Percentiles rank a stretch among this genome's conserved stretches.
Conservation (phyloP, 2,113 vertebrate genomes). For the Chaenogobius annularis region DNA sequence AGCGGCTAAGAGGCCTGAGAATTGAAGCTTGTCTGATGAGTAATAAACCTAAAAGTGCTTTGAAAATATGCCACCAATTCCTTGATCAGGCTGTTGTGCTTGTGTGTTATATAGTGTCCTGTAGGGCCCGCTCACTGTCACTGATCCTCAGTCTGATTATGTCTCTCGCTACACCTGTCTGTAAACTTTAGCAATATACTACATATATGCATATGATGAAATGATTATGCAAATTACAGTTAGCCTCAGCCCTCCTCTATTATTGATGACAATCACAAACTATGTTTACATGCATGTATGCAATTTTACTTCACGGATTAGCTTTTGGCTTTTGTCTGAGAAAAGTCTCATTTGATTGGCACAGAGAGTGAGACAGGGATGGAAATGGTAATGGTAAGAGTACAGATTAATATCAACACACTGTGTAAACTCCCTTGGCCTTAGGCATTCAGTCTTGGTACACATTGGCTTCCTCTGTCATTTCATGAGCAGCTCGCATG, state of each 20-base stretch:
- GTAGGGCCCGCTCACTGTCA: constrained; percentile 7
- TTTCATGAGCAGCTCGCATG: constrained; percentile 73
- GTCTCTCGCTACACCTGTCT: background rate
- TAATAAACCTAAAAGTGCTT: constrained; percentile 56
- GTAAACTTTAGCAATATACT: background rate
- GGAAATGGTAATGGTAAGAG: constrained; percentile 7
- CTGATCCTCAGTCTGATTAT: constrained; percentile 28
- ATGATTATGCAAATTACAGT: background rate
- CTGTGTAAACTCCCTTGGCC: constrained; percentile 80
- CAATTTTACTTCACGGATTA: background rate
- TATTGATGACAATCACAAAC: background rate
- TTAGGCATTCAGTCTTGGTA: constrained; percentile 62
- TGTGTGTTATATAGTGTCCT: constrained; percentile 23
- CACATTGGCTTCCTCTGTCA: constrained; percentile 76
- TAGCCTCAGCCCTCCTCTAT: background rate
- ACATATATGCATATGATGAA: background rate
- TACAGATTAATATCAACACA: constrained; percentile 66
- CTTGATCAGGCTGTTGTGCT: constrained; percentile 45
- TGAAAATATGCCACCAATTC: constrained; percentile 49
- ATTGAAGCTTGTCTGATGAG: constrained; percentile 51
- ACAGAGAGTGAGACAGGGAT: background rate
- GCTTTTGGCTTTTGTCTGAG: background rate
- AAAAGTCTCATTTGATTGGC: background rate
- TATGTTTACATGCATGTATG: background rate
- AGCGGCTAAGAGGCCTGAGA: constrained; percentile 63